Base-by-base conservation (phyloP, 2,888 invertebrate species). In the Himalopsyche tibetana region DNA sequence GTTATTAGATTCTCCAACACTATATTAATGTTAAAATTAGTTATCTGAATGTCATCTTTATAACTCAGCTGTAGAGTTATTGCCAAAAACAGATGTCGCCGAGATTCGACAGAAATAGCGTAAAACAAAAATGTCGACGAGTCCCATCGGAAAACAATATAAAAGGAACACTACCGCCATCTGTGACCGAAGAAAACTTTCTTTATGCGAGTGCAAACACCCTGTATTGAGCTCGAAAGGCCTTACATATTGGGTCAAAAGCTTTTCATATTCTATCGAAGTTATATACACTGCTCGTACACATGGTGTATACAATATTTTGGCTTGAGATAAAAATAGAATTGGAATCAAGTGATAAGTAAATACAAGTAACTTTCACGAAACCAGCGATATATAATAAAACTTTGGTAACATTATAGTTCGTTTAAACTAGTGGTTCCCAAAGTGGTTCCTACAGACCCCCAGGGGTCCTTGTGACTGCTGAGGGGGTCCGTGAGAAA, bases 121-220 rank as follows among this genome's bases (percentile, higher is more conserved):
- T 36, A 69, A 69, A 69, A 69, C 69, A 69, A 69, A 69, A 69
- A 69, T 69, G 36, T 69, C 69, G 69, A 69, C 36, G 69, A 69
- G 69, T 69, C 36, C 69, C 38, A 82, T 82, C 40, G 82, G 56
- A 82, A 82, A 82, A 82, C 82, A 56, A 82, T 82, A 82, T 82
- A 82, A 82, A 82, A 56, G 28, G 55, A 56, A 56, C 56, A 82
- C 82, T 55, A 82, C 55, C 40, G 40, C 55, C 82, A 82, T 82
- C 82, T 82, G 82, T 56, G 82, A 40, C 55, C 56, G 40, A 56
- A 56, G 82, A 55, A 45, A 51, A 45, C 80, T 51, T 80, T 80
- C 74, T 74, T 74, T 74, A 74, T 74, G 74, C 74, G 74, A 74
- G 36, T 74, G 74, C 74, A 74, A 74, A 74, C 74, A 74, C 74